These are phyloP conservation scores for Ptychochromis oligacanthus DNA, from an alignment of 2,113 vertebrate genomes.

Conservation along the genomic window DNA sequence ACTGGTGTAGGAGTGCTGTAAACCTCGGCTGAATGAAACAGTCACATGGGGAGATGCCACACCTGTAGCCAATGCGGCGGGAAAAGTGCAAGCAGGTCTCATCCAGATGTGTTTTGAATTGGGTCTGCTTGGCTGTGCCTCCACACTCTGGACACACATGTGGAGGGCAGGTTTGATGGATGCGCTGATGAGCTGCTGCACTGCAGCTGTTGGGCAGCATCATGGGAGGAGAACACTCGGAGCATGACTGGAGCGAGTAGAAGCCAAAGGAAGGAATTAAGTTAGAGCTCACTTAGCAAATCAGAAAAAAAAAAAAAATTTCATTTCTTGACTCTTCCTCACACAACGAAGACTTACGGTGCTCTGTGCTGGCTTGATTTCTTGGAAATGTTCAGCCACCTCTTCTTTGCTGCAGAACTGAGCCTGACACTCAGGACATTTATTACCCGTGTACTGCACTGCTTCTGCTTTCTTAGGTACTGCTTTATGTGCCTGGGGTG, in stretches of 20 bases:
- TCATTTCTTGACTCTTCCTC: background rate
- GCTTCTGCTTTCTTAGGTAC: conserved; percentile 66
- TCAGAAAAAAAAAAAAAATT: background rate
- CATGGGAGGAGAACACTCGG: conserved; percentile 88
- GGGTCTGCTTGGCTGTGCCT: conserved; percentile 81
- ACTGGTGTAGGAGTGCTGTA: background rate
- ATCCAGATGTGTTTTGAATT: conserved; percentile 85
- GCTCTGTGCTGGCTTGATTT: conserved; percentile 67
- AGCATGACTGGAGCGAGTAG: conserved; percentile 80
- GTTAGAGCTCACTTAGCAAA: background rate
- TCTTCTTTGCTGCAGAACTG: conserved; percentile 88
- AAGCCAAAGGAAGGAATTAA: background rate
- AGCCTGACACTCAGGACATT: conserved; percentile 91
- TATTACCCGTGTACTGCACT: conserved; percentile 79
- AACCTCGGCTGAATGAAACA: background rate
- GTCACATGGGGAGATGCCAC: background rate
- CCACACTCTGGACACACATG: conserved; percentile 94
- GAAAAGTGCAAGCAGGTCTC: conserved; percentile 92
- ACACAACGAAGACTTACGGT: conserved; percentile 65
- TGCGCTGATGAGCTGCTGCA: conserved; percentile 88
- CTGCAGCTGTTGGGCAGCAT: conserved; percentile 92
- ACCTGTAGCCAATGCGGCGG: conserved; percentile 95
- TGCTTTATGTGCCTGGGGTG: conserved; percentile 60
- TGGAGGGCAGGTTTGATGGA: conserved; percentile 87
- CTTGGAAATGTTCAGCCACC: conserved; percentile 90